Evolutionary conservation across 92 coral and sea anemone genomes (phyloP).

Genomic region (Nematostella vectensis): DNA sequence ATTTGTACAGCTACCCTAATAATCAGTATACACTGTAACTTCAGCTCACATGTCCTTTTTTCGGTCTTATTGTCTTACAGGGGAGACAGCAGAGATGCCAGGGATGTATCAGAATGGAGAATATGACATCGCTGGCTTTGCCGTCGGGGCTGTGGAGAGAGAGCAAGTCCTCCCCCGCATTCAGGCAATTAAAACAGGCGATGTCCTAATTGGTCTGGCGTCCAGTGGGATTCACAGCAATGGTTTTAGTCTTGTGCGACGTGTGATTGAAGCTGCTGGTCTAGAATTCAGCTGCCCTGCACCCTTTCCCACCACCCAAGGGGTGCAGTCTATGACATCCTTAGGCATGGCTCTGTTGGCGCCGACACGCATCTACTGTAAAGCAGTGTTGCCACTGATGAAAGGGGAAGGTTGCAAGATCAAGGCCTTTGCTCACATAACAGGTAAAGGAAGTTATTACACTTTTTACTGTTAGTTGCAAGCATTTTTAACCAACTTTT

Average conservation of each 20-base stretch:
- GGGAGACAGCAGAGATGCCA: constrained; percentile 99
- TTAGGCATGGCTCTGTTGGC: constrained; percentile 69
- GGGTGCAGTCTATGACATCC: constrained; percentile 41
- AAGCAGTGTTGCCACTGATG: constrained; percentile 71
- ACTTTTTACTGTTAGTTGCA: too few relatives aligned
- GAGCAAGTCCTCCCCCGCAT: constrained; percentile 47
- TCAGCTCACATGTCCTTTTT: too few relatives aligned
- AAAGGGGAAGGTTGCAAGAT: constrained; percentile 58
- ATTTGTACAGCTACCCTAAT: too few relatives aligned
- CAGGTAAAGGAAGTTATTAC: too few relatives aligned
- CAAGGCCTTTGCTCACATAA: constrained; percentile 94
- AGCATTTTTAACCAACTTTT: too few relatives aligned
- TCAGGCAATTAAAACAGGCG: constrained; percentile 56
- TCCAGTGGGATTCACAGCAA: constrained; percentile 95
- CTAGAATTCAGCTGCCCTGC: constrained; percentile 54
- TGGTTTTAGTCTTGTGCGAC: constrained; percentile 90
- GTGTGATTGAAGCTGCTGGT: constrained; percentile 40
- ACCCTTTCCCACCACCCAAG: constrained; percentile 71
- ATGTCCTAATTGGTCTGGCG: constrained; percentile 72
- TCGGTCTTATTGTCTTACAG: constrained; percentile 13
- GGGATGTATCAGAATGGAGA: constrained; percentile 83
- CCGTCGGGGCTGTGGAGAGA: constrained; percentile 92
- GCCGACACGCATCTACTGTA: constrained; percentile 80
- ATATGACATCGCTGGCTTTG: constrained; percentile 93
- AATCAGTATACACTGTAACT: too few relatives aligned